These are phyloP conservation scores for Mycteria americana DNA, from an alignment of 2,797 vertebrate genomes.

Conservation along the genomic window DNA sequence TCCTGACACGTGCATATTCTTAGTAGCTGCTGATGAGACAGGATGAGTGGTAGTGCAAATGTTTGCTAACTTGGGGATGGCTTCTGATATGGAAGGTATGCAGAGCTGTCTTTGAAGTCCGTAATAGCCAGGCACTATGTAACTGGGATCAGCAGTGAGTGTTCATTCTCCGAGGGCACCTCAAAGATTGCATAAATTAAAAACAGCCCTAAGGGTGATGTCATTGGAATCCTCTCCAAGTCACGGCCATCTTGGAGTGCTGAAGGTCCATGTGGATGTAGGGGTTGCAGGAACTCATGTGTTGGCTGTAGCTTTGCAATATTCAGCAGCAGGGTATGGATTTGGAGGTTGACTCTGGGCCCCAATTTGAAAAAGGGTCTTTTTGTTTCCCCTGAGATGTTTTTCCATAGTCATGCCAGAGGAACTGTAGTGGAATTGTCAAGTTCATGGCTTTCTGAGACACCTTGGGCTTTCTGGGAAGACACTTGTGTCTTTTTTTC, in stretches of 20 bases:
- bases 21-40: constrained; percentile 49
- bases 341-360: not conserved
- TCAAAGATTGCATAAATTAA: not conserved
- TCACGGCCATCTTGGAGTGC: not conserved
- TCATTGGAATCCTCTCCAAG: not conserved
- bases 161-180: not conserved
- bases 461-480: not conserved
- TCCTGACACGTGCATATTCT: constrained; percentile 41
- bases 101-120: constrained; percentile 17
- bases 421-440: not conserved
- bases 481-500: not conserved
- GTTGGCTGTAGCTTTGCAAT: not conserved
- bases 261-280: not conserved
- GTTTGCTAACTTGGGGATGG: constrained; percentile 21
- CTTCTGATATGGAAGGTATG: constrained; percentile 33
- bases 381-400: not conserved
- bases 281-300: not conserved
- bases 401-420: not conserved
- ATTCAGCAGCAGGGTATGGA: not conserved
- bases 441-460: not conserved
- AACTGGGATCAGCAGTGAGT: not conserved
- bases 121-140: not conserved
- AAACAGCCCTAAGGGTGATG: not conserved
- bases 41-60: constrained; percentile 29
- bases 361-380: not conserved